These are phyloP conservation scores for Crossocerus cetratus DNA, from an alignment of 2,888 invertebrate genomes.

Conservation along the genomic window DNA sequence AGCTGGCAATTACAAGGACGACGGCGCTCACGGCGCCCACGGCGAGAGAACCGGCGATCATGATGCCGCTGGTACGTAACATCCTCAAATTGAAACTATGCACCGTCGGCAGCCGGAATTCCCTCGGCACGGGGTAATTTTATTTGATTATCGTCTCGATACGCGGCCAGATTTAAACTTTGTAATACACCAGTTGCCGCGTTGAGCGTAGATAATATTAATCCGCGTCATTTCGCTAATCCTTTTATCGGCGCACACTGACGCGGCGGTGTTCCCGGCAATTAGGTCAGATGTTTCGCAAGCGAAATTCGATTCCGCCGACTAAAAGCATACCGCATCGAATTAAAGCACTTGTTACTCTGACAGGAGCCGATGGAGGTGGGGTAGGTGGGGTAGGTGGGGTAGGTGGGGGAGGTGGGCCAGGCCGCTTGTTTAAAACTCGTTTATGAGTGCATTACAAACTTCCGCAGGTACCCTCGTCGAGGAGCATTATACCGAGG, in stretches of 20 bases:
- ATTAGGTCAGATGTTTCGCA: constrained; percentile 6
- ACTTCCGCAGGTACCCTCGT: constrained; percentile 64
- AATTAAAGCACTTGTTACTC: constrained; percentile 3
- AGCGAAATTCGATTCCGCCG: constrained; percentile 5
- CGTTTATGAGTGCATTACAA: constrained; percentile 8
- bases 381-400: too few species aligned
- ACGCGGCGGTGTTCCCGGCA: background rate
- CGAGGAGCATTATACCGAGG: constrained; percentile 61
- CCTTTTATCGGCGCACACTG: constrained; percentile 11
- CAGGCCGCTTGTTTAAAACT: background rate
- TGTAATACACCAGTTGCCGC: too few species aligned
- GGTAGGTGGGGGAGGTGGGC: too few species aligned
- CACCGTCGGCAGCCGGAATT: too few species aligned
- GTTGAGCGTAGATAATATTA: too few species aligned
- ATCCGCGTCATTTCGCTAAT: constrained; percentile 21
- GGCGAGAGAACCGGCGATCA: constrained; percentile 76
- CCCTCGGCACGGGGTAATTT: too few species aligned
- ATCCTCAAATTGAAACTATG: too few species aligned
- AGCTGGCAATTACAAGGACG: constrained; percentile 55
- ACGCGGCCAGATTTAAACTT: too few species aligned
- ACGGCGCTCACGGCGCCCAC: constrained; percentile 60
- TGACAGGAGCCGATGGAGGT: background rate
- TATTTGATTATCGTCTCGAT: too few species aligned
- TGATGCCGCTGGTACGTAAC: constrained; percentile 73
- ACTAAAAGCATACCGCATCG: background rate